Evolutionary conservation across 2,888 invertebrate genomes (phyloP), one percentile per base, ranked within the genome.

Genomic region (Drosophila trichaetosa): DNA sequence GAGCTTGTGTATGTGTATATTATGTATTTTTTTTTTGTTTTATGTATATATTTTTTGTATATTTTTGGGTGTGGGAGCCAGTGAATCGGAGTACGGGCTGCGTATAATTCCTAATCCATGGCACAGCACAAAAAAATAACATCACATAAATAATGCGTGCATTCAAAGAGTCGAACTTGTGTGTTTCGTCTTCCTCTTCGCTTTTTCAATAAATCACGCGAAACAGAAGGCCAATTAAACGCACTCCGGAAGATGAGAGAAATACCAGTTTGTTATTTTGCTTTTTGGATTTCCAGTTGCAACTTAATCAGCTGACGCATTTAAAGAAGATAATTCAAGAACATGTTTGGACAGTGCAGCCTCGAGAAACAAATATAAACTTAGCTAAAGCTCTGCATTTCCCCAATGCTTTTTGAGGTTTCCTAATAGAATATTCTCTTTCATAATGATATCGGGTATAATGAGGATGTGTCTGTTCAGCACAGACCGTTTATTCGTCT

Each of bases 51-150:
- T n/a, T 42, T 29, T 6, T 56, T 53, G 34, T 52, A 18, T 27
- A 1, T 27, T n/a, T 42, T 33, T 36, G 53, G 31, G 42, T 59
- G 66, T 73, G 83, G 65, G 81, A 78, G 64, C 74, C 53, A 29
- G 49, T 63, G 38, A 31, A 16, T 36, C 24, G 53, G 27, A 42
- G 49, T 59, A 51, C 64, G 61, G 64, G 7, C 21, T 10, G 33
- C n/a, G 79, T 77, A 80, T 86, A 83, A 88, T 80, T 90, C 90
- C 91, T 91, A 91, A 90, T 91, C 90, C 90, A 81, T 60, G 70
- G 64, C 69, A 77, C 73, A 79, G 80, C 78, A 79, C 74, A 89
- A 82, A 85, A 38, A 89, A 87, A 82, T 72, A 84, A 87, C 71
- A 82, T 66, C 80, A 86, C 87, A 87, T 90, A 90, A 88, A 90